phyloP scores from a whole-genome alignment of 1,140 invertebrate species.

The Dendroctonus ponderosae region DNA sequence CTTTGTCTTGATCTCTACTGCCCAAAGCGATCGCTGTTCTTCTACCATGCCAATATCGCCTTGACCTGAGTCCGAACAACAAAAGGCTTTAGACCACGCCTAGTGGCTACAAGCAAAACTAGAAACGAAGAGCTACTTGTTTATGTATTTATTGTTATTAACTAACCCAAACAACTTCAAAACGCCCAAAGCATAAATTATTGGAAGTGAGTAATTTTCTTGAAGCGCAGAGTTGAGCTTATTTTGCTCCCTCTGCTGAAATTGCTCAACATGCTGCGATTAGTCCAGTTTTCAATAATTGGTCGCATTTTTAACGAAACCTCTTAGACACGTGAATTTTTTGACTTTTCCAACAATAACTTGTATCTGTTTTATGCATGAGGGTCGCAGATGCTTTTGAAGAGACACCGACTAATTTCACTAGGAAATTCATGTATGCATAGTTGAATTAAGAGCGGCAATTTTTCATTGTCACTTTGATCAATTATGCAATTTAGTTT shows the following conservation, averaged over 20 bases:
- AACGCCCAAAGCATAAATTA: neutral
- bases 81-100: slow-evolving; percentile 20
- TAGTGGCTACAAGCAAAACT: slow-evolving; percentile 20
- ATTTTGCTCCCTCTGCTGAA: no score
- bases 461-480: neutral
- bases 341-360: neutral
- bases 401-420: neutral
- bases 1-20: slow-evolving; percentile 13
- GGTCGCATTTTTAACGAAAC: no score
- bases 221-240: neutral
- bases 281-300: no score
- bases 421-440: neutral
- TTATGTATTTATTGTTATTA: slow-evolving; percentile 6
- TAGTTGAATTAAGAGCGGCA: neutral
- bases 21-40: slow-evolving; percentile 17
- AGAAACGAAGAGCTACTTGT: slow-evolving; percentile 20
- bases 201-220: neutral
- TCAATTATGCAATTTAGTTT: neutral
- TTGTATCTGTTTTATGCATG: neutral
- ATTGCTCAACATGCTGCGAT: no score
- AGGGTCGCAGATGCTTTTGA: neutral
- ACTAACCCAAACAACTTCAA: neutral
- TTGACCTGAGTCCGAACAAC: slow-evolving; percentile 17
- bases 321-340: neutral
- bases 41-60: slow-evolving; percentile 5